phyloP scores from a whole-genome alignment of 2,888 invertebrate genomes.

The Peribatodes rhomboidaria region DNA sequence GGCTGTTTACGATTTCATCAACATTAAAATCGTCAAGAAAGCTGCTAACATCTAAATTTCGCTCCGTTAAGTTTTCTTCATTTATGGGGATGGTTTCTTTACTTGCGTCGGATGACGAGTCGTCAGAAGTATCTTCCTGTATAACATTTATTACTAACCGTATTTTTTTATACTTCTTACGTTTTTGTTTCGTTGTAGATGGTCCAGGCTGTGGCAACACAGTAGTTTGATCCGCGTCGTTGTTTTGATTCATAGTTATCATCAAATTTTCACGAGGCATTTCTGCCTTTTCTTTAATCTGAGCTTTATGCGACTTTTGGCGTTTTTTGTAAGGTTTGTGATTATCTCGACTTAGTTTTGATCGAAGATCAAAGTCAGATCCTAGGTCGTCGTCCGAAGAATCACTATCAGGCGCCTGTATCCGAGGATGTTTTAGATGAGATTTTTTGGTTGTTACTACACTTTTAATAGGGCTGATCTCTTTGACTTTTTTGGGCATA shows the following conservation, averaged over 20 bases:
- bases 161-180: slow-evolving; percentile 54
- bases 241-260: slow-evolving; percentile 49
- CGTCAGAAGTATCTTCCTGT: slow-evolving; percentile 39
- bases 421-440: slow-evolving; percentile 24
- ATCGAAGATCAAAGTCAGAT: slow-evolving; percentile 50
- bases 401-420: slow-evolving; percentile 19
- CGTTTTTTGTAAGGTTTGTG: slow-evolving; percentile 29
- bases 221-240: slow-evolving; percentile 22
- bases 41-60: slow-evolving; percentile 64
- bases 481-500: slow-evolving; percentile 20
- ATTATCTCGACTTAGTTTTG: slow-evolving; percentile 48
- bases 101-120: slow-evolving; percentile 44
- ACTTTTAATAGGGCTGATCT: slow-evolving; percentile 39
- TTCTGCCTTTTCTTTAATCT: slow-evolving; percentile 5
- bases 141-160: slow-evolving; percentile 64
- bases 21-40: slow-evolving; percentile 74
- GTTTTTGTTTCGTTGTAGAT: slow-evolving; percentile 44
- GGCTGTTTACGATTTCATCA: slow-evolving; percentile 70
- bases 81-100: slow-evolving; percentile 26
- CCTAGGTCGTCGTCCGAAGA: slow-evolving; percentile 1
- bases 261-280: slow-evolving; percentile 51
- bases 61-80: slow-evolving; percentile 17
- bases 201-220: slow-evolving; percentile 25
- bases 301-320: slow-evolving; percentile 9
- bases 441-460: slow-evolving; percentile 33